Percentiles rank a stretch among this genome's conserved stretches.
phyloP scores from a whole-genome alignment of 2,113 vertebrate genomes.

The Psephotus haematonotus region DNA sequence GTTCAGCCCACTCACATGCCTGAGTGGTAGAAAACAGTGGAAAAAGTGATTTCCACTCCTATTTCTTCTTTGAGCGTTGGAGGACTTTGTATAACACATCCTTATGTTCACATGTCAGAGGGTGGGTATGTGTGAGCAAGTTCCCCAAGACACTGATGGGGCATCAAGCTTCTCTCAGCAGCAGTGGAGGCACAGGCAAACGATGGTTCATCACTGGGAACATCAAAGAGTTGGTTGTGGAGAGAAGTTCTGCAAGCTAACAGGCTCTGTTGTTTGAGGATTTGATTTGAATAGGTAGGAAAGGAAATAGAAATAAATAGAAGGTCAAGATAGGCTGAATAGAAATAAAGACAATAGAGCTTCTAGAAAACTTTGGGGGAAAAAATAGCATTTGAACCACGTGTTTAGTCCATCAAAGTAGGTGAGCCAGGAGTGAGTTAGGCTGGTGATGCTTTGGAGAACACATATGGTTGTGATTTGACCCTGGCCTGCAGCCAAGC shows the following conservation, averaged over 20 bases:
- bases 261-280: background rate
- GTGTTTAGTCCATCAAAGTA: background rate
- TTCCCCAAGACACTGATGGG: background rate
- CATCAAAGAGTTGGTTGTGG: background rate
- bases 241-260: background rate
- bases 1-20: background rate
- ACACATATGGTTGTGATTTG: background rate
- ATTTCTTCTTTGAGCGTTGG: background rate
- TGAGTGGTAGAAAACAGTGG: background rate
- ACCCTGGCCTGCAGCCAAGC: accelerated
- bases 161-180: background rate
- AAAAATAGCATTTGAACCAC: background rate
- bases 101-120: background rate
- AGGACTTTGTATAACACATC: background rate
- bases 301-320: background rate
- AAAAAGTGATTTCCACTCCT: background rate
- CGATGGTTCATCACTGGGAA: accelerated
- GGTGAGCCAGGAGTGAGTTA: background rate
- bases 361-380: background rate
- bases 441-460: background rate
- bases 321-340: background rate
- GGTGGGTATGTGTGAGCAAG: background rate
- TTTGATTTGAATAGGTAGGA: background rate
- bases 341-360: background rate
- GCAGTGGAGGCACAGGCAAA: background rate